These are phyloP conservation scores for Montipora capricornis DNA, from an alignment of 64 coral and sea anemone species.

Conservation along the genomic window DNA sequence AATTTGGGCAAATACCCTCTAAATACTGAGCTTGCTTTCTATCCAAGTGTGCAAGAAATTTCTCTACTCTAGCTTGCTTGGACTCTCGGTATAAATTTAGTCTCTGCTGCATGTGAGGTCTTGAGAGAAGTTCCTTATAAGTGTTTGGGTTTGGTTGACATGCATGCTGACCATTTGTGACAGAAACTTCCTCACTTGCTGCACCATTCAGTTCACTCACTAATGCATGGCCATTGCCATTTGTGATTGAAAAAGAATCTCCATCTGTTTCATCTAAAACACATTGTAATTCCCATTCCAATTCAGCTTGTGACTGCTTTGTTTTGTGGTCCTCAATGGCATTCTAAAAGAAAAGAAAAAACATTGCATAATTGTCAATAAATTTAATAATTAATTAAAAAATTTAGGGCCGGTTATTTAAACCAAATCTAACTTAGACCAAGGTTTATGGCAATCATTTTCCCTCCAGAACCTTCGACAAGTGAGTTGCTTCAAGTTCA, in stretches of 20 bases:
- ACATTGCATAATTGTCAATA: not conserved
- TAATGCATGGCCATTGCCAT: constrained; percentile 27
- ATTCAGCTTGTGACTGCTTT: constrained; percentile 56
- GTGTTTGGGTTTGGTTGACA: not conserved
- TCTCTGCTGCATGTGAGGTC: constrained; percentile 52
- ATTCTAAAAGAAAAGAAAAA: constrained; percentile 41
- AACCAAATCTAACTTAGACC: too few relatives aligned
- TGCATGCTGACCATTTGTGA: not conserved
- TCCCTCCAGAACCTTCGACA: too few relatives aligned
- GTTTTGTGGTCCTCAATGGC: constrained; percentile 34
- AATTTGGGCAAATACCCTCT: constrained; percentile 25
- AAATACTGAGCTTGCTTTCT: constrained; percentile 64
- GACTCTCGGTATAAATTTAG: constrained; percentile 63
- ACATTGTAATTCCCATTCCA: constrained; percentile 83
- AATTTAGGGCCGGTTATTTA: too few relatives aligned
- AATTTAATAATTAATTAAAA: too few relatives aligned
- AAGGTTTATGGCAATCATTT: too few relatives aligned
- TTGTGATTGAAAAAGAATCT: constrained; percentile 14
- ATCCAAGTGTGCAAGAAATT: constrained; percentile 66
- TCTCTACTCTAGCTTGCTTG: constrained; percentile 68
- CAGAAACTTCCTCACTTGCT: not conserved
- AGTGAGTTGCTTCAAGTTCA: too few relatives aligned
- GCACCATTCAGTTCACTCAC: constrained; percentile 33
- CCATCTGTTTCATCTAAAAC: constrained; percentile 57
- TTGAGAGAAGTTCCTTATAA: constrained; percentile 57